Evolutionary conservation across 2,888 invertebrate species (phyloP).

Genomic region (Leptogaster cylindrica): DNA sequence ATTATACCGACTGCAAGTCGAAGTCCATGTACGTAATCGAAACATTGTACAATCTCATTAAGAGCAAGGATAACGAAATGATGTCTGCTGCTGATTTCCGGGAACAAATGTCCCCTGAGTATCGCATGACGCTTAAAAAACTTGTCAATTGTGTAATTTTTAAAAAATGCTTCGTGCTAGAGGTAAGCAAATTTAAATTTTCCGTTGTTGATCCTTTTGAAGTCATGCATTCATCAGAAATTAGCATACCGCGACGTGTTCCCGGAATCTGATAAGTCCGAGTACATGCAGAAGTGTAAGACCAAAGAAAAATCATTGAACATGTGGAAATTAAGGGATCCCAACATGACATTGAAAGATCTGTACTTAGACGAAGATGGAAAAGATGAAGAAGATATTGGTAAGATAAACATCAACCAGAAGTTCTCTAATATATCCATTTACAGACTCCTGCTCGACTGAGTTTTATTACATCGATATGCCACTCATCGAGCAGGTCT

Average conservation of each 20-base stretch:
- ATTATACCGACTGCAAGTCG: constrained; percentile 67
- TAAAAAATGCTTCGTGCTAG: constrained; percentile 65
- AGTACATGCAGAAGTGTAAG: constrained; percentile 59
- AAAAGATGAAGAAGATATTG: constrained; percentile 58
- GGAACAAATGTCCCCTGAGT: background rate
- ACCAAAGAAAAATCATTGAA: constrained; percentile 62
- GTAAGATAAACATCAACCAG: constrained; percentile 38
- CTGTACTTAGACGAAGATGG: constrained; percentile 63
- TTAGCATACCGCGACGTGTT: constrained; percentile 66
- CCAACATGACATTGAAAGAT: constrained; percentile 64
- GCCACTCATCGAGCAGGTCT: constrained; percentile 64
- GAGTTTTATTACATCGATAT: constrained; percentile 55
- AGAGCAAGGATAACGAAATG: constrained; percentile 64
- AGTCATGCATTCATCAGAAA: too few species aligned
- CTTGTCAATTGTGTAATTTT: constrained; percentile 61
- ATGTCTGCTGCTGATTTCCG: constrained; percentile 51
- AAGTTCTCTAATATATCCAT: too few species aligned
- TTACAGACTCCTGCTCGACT: constrained; percentile 42
- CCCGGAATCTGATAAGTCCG: constrained; percentile 64
- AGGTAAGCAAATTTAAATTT: too few species aligned
- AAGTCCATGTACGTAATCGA: constrained; percentile 61
- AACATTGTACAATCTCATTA: constrained; percentile 55
- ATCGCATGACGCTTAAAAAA: constrained; percentile 50
- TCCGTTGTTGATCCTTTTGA: too few species aligned
- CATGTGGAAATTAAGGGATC: constrained; percentile 67